Evolutionary conservation across 2,888 invertebrate genomes (phyloP).

Genomic region (Phortica okadai): DNA sequence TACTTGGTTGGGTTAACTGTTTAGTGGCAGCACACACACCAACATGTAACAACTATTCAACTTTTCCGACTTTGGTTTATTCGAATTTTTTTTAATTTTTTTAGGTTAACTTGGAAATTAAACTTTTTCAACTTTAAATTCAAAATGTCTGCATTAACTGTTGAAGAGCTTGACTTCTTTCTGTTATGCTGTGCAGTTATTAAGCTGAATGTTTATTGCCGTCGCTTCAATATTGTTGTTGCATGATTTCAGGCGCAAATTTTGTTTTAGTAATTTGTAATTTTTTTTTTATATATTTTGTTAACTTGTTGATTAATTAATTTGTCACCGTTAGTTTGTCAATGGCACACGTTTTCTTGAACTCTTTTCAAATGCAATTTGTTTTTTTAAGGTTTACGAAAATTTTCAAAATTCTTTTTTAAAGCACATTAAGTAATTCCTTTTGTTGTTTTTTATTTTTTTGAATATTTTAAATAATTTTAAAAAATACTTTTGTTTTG

Average conservation of each 20-base stretch:
- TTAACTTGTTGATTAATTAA: not conserved
- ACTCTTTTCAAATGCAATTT: slow-evolving; percentile 7
- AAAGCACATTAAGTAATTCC: not conserved
- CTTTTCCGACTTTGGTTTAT: too few species aligned
- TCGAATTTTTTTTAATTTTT: slow-evolving; percentile 23
- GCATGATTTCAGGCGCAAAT: slow-evolving; percentile 1
- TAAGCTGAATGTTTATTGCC: slow-evolving; percentile 12
- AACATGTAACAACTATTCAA: not conserved
- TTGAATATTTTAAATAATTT: not conserved
- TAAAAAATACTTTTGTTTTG: not conserved
- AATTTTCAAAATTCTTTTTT: not conserved
- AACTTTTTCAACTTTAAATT: not conserved
- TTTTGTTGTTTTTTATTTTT: not conserved
- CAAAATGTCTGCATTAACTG: not conserved
- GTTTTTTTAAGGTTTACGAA: not conserved
- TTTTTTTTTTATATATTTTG: not conserved
- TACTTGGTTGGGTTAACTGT: not conserved
- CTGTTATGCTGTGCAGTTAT: too few species aligned
- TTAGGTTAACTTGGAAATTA: not conserved
- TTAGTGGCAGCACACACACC: slow-evolving; percentile 33
- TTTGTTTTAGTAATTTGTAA: not conserved
- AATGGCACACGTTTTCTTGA: slow-evolving; percentile 23
- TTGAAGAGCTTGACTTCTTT: too few species aligned
- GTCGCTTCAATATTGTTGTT: slow-evolving; percentile 44
- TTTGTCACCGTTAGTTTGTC: too few species aligned